Evolutionary conservation across 2,113 vertebrate species (phyloP), one percentile per base, ranked within the genome.

Genomic region (Stegostoma tigrinum): DNA sequence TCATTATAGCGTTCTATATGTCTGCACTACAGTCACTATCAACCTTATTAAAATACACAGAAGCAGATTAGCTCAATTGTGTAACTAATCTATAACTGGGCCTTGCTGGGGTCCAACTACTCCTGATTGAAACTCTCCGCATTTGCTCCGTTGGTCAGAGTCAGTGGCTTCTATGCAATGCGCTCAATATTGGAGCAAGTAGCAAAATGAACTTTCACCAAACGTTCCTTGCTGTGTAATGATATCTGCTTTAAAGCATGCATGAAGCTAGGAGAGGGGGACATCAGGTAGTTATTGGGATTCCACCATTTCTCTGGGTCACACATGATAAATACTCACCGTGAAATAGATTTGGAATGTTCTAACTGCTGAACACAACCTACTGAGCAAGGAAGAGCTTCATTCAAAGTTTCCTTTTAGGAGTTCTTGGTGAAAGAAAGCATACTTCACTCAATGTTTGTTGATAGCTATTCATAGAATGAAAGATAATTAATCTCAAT

Each of bases 31-130:
- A 42, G 27, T 68, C 23, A 70, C 91, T 38, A 67, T 68, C 61
- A 67, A 67, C 38, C 66, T 94, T 94, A 68, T 94, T 94, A 94
- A 45, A 61, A 94, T n/a, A 94, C 91, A 94, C 24, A 64, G 5
- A 66, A 24, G 64, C 38, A 34, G 8, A 7, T 42, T 15, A 24
- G n/a, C 23, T 45, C 2, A 0, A 10, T 21, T 68, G 64, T 67
- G 55, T 70, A 38, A 19, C 91, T 68, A 23, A 68, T 21, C n/a
- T 45, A 68, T 42, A 23, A 27, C 19, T 19, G 30, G 91, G 38
- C 21, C 34, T n/a, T 23, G 24, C 1, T 38, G 61, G 27, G 61
- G 30, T 42, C 64, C 61, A 67, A 21, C 27, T 64, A n/a, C 90
- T 45, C 38, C 12, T 45, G 87, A 2, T 70, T 66, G 91, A 70